These are phyloP conservation scores for Etia nguti DNA, from an alignment of 2,113 vertebrate genomes.

Conservation along the genomic window DNA sequence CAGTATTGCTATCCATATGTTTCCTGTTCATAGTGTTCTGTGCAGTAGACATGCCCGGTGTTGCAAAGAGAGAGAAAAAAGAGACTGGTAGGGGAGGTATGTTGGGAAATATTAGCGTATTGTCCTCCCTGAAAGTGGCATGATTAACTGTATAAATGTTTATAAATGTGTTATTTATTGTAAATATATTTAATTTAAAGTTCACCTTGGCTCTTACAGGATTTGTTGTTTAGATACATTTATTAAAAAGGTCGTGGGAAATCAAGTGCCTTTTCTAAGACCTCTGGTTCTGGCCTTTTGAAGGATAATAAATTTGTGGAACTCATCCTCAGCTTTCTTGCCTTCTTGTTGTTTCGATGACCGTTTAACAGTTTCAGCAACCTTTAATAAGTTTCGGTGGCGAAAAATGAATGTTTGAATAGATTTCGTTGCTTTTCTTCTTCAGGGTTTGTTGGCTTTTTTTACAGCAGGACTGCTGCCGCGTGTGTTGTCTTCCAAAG, in stretches of 20 bases:
- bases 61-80: conserved; percentile 27
- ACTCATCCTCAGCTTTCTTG: conserved; percentile 33
- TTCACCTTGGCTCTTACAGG: conserved; percentile 44
- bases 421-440: background rate
- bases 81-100: conserved; percentile 23
- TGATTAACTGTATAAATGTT: conserved; percentile 57
- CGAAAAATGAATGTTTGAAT: conserved; percentile 3
- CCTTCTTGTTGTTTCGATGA: background rate
- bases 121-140: conserved; percentile 35
- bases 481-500: conserved; percentile 25
- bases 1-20: conserved; percentile 54
- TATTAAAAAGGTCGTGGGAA: conserved; percentile 57
- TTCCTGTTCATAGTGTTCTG: conserved; percentile 44
- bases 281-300: conserved; percentile 43
- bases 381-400: background rate
- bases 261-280: conserved; percentile 72
- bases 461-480: background rate
- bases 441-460: background rate
- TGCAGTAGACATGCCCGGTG: conserved; percentile 38
- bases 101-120: conserved; percentile 20
- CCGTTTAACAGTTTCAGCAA: background rate
- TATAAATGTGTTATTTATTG: conserved; percentile 77
- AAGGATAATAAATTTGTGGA: conserved; percentile 69
- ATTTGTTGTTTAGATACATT: conserved; percentile 55
- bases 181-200: conserved; percentile 80